Percentiles rank a stretch among this genome's conserved stretches.
Conservation (phyloP, 2,797 vertebrate genomes). For the Eptatretus atami region DNA sequence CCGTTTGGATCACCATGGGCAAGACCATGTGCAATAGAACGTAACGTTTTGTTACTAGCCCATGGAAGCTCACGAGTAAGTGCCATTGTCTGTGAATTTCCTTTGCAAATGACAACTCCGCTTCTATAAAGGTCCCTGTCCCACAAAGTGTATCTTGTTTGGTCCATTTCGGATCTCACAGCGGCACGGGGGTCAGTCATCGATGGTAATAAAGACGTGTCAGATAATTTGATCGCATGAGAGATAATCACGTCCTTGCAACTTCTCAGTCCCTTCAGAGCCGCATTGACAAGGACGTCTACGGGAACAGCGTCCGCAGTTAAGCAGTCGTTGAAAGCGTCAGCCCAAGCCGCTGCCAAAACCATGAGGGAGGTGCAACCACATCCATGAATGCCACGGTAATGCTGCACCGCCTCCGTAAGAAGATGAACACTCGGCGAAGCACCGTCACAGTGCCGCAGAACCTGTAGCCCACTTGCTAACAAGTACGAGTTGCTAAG, state of each 20-base stretch:
- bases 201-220: no score
- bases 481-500: not conserved
- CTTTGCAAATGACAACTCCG: no score
- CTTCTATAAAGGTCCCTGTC: no score
- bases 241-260: not conserved
- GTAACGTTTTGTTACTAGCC: no score
- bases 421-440: constrained; percentile 1
- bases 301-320: not conserved
- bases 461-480: no score
- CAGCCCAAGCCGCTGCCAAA: not conserved
- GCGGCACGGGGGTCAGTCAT: no score
- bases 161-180: no score
- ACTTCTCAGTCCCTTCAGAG: not conserved
- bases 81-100: no score
- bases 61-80: no score
- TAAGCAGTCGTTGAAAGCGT: not conserved
- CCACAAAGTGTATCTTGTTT: not conserved
- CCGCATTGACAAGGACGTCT: not conserved
- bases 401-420: not conserved
- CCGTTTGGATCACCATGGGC: not conserved
- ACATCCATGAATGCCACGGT: not conserved
- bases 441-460: not conserved
- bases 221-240: no score
- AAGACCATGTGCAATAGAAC: not conserved
- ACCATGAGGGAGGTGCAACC: not conserved